phyloP scores from a whole-genome alignment of 2,888 invertebrate species.

The Drosophila merina region DNA sequence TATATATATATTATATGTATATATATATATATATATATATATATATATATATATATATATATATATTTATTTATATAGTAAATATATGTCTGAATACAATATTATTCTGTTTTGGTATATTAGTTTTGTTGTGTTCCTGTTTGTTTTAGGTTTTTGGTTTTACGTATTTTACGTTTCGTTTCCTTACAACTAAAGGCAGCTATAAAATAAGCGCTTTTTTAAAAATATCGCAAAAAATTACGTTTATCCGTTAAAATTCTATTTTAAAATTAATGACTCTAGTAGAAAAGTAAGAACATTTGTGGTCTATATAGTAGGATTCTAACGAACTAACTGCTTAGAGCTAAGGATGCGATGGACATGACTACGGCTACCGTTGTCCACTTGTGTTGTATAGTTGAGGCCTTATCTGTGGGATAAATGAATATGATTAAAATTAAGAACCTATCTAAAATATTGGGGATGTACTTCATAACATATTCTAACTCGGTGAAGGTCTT shows the following conservation, averaged over 20 bases:
- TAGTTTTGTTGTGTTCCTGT: constrained; percentile 36
- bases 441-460: background rate
- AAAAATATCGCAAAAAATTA: constrained; percentile 83
- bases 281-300: constrained; percentile 73
- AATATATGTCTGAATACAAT: constrained; percentile 63
- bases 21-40: constrained; percentile 64
- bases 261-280: constrained; percentile 73
- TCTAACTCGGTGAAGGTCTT: background rate
- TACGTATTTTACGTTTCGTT: constrained; percentile 47
- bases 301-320: constrained; percentile 70
- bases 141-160: constrained; percentile 45
- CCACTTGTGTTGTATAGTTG: constrained; percentile 84
- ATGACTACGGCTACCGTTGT: constrained; percentile 84
- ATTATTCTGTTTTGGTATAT: constrained; percentile 58
- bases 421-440: background rate
- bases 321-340: constrained; percentile 84
- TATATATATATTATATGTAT: too few relatives aligned
- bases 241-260: constrained; percentile 82
- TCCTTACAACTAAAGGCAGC: constrained; percentile 84
- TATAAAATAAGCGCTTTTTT: constrained; percentile 84
- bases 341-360: constrained; percentile 84
- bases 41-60: constrained; percentile 60
- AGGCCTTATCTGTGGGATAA: constrained; percentile 81
- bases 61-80: background rate
- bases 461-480: background rate